Percentiles rank a stretch among this genome's conserved stretches.
These are phyloP conservation scores for Vipera ursinii DNA, from an alignment of 2,797 vertebrate species.

Conservation along the genomic window DNA sequence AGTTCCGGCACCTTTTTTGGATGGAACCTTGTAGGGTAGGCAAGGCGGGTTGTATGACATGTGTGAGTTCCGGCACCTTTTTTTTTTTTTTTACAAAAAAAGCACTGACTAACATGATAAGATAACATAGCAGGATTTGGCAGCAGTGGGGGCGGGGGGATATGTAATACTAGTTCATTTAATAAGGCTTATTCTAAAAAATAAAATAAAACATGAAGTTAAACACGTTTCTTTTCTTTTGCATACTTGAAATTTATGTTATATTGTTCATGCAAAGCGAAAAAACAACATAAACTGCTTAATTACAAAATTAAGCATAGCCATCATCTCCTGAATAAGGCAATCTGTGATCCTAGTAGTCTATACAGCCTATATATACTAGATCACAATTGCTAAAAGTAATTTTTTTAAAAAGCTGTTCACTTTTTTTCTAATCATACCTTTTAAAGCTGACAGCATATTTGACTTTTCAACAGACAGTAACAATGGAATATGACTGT, in stretches of 20 bases:
- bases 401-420: neutral
- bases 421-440: neutral
- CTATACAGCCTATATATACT: neutral
- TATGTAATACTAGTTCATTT: neutral
- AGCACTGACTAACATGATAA: neutral
- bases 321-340: neutral
- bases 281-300: neutral
- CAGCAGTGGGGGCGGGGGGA: rapidly evolving
- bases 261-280: neutral
- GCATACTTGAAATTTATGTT: neutral
- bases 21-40: too few species aligned
- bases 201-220: neutral
- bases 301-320: neutral
- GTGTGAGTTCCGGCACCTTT: too few species aligned
- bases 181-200: neutral
- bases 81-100: too few species aligned
- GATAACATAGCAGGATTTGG: neutral
- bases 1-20: too few species aligned
- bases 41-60: too few species aligned
- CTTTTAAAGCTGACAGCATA: neutral
- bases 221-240: neutral
- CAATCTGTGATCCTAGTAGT: neutral
- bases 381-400: neutral
- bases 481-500: neutral
- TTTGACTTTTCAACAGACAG: neutral